Evolutionary conservation across 2,113 vertebrate species (phyloP), one percentile per base, ranked within the genome.

Genomic region (Cnemophilus loriae): DNA sequence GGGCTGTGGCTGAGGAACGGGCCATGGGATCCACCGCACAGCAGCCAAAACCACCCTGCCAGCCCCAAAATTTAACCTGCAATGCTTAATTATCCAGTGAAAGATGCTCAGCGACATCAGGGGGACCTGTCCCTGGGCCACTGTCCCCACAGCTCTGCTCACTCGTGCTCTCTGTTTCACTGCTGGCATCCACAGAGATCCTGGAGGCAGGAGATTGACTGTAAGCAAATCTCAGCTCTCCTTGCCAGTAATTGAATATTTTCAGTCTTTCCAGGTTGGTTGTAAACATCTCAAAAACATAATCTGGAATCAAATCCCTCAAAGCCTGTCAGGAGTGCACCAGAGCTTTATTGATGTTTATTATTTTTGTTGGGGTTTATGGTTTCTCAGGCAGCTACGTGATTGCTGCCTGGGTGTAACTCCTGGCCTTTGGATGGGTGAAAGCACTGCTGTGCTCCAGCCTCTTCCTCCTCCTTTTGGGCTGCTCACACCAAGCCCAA

Each of bases 71-170:
- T 41, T 70, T 61, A 91, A 64, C 6, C 35, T 49, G 39, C 39
- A 50, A 1, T 26, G 39, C 6, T 59, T 61, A 33, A 68, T 60
- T 42, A 39, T 32, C 41, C 28, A 28, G 46, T 9, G 2, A 84
- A 70, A 42, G 81, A n/a, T 22, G 30, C 24, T 69, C 63, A 39
- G 57, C 0, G 0, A 28, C 41, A 60, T 37, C 44, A 16, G 46
- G 22, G 37, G 14, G 0, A 1, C 46, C 39, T 37, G 63, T 69
- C 35, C 61, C 52, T 35, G 61, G 26, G 37, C 21, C 61, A 26
- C 28, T 18, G 14, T 63, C 30, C 60, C 60, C 64, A 13, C 0
- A 0, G 46, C 56, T 53, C 65, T 0, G 1, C 42, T 68, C 71
- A 24, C 22, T 21, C 2, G 0, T 9, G 23, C 24, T 7, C 50